Evolutionary conservation across 2,888 invertebrate genomes (phyloP).

Genomic region (Agriopis leucophaearia): DNA sequence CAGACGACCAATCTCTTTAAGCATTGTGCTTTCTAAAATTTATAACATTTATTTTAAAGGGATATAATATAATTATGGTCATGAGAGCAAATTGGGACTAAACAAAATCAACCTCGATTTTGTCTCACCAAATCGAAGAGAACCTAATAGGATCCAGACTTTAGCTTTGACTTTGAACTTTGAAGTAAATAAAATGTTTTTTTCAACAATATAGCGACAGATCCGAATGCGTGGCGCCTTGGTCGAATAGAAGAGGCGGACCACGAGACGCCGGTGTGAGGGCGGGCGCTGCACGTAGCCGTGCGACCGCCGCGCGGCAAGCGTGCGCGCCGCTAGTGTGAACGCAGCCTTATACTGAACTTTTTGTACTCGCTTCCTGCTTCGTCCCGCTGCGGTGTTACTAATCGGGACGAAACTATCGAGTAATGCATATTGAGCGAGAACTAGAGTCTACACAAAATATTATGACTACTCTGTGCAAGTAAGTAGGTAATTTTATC

Average conservation of each 20-base stretch:
- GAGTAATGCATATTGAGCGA: background rate
- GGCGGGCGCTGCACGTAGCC: conserved; percentile 72
- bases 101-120: too few species aligned
- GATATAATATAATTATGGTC: too few species aligned
- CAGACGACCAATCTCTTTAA: too few species aligned
- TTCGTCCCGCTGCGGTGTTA: conserved; percentile 13
- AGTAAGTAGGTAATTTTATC: too few species aligned
- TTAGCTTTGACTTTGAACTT: background rate
- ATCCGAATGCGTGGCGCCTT: conserved; percentile 93
- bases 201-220: conserved; percentile 84
- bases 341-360: conserved; percentile 26
- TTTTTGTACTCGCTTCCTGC: conserved; percentile 30
- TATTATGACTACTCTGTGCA: too few species aligned
- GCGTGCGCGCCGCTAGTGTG: conserved; percentile 60
- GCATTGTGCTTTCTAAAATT: too few species aligned
- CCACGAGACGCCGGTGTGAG: conserved; percentile 93
- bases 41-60: too few species aligned
- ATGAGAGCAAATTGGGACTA: too few species aligned
- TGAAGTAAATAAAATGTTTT: background rate
- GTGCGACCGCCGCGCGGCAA: conserved; percentile 60
- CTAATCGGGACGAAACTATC: background rate
- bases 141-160: background rate
- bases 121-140: background rate
- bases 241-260: conserved; percentile 93
- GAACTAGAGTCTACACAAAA: background rate